These are phyloP conservation scores for Acronicta psi DNA, from an alignment of 2,888 invertebrate genomes.

Conservation along the genomic window DNA sequence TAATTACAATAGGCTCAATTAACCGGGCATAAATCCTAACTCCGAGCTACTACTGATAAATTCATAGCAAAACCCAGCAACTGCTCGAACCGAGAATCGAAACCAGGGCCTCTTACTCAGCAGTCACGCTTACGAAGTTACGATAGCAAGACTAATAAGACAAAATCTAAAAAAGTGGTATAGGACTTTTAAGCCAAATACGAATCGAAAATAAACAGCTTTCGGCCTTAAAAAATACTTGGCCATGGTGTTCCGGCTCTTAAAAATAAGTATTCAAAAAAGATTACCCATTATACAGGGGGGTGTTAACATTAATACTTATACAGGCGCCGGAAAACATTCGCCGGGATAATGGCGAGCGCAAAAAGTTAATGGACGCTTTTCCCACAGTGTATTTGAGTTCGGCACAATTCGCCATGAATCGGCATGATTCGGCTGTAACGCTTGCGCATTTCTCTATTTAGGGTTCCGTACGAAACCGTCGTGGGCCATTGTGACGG, in stretches of 20 bases:
- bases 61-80: too few species aligned
- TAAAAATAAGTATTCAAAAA: slow-evolving; percentile 61
- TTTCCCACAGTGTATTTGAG: slow-evolving; percentile 57
- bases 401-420: slow-evolving; percentile 61
- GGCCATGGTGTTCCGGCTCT: slow-evolving; percentile 46
- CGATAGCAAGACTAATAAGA: too few species aligned
- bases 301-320: slow-evolving; percentile 54
- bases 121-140: too few species aligned
- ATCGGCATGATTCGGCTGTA: slow-evolving; percentile 63
- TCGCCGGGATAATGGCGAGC: slow-evolving; percentile 64
- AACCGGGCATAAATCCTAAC: too few species aligned
- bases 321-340: slow-evolving; percentile 66
- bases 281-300: slow-evolving; percentile 61
- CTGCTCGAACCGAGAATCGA: too few species aligned
- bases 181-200: not conserved
- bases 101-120: too few species aligned
- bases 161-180: too few species aligned
- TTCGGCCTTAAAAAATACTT: slow-evolving; percentile 23
- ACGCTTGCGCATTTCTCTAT: slow-evolving; percentile 53
- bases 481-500: too few species aligned
- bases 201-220: slow-evolving; percentile 31
- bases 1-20: too few species aligned
- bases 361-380: slow-evolving; percentile 76
- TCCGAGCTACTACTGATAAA: too few species aligned
- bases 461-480: slow-evolving; percentile 21